Conservation (phyloP, 2,113 vertebrate species). For the Psittacara wagleri region DNA sequence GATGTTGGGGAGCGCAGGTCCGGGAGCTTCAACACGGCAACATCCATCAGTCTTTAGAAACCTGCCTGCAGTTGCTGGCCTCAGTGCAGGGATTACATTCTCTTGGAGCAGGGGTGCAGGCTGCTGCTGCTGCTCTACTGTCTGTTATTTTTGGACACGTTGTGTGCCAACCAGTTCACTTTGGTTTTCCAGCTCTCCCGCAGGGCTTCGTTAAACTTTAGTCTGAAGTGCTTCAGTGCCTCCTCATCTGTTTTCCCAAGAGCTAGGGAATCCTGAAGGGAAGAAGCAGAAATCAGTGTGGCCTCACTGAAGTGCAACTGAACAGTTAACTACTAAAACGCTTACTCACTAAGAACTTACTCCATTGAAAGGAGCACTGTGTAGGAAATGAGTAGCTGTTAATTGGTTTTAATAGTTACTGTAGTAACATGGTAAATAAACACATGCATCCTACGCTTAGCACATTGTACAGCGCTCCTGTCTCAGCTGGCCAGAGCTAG, state of each 20-base stretch:
- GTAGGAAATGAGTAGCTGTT: not conserved
- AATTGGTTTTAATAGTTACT: not conserved
- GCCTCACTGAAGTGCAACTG: not conserved
- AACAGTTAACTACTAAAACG: not conserved
- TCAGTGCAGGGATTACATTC: not conserved
- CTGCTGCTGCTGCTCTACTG: slow-evolving; percentile 61
- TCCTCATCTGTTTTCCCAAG: slow-evolving; percentile 93
- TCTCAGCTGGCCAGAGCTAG: not conserved
- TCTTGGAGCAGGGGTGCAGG: not conserved
- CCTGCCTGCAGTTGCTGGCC: not conserved
- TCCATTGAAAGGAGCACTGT: not conserved
- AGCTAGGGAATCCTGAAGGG: slow-evolving; percentile 88
- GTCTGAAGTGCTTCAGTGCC: slow-evolving; percentile 93
- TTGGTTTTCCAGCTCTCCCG: slow-evolving; percentile 99
- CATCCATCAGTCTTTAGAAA: not conserved
- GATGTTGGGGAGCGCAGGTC: not conserved
- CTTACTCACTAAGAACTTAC: not conserved
- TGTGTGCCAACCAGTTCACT: slow-evolving; percentile 98
- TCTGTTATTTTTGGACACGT: slow-evolving; percentile 94
- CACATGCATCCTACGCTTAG: not conserved
- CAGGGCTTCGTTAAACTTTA: slow-evolving; percentile 96
- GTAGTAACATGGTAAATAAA: not conserved
- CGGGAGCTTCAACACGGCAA: not conserved
- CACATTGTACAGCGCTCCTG: not conserved
- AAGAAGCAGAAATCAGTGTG: not conserved